A percentile compares a stretch with the other conserved stretches of the same genome.
These are phyloP conservation scores for Monochamus saltuarius DNA, from an alignment of 1,140 invertebrate genomes.

Conservation along the genomic window DNA sequence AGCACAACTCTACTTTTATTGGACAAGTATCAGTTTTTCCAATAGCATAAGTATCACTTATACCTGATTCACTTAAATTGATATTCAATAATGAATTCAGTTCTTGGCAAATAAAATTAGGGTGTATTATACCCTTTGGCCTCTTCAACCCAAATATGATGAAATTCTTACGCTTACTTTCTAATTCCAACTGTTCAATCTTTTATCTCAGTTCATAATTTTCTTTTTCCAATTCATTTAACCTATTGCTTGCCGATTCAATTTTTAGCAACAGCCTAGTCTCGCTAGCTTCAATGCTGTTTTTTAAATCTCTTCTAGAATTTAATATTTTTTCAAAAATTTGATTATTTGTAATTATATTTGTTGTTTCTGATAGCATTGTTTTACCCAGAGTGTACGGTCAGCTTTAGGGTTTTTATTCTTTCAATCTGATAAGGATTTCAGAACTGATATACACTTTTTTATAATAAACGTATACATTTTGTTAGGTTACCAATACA, in stretches of 20 bases:
- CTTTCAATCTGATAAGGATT: conserved; percentile 1
- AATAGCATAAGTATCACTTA: conserved; percentile 3
- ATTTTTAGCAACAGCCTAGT: not conserved
- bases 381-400: not conserved
- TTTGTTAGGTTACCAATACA: not conserved
- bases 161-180: not conserved
- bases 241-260: not conserved
- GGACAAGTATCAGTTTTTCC: not conserved
- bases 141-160: conserved; percentile 3
- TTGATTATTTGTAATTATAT: not conserved
- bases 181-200: not conserved
- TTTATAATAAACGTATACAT: not conserved
- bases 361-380: not conserved
- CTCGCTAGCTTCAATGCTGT: conserved; percentile 2
- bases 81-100: conserved; percentile 4
- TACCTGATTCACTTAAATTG: not conserved
- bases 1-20: not conserved
- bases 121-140: not conserved
- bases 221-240: not conserved
- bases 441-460: not conserved
- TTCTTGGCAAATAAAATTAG: conserved; percentile 4
- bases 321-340: conserved; percentile 5
- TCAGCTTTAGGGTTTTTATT: too few relatives aligned
- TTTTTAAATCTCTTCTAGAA: not conserved
- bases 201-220: conserved; percentile 1